A percentile compares a stretch with the other conserved stretches of the same genome.
These are phyloP conservation scores for Neogobius melanostomus DNA, from an alignment of 2,113 vertebrate genomes.

Conservation along the genomic window DNA sequence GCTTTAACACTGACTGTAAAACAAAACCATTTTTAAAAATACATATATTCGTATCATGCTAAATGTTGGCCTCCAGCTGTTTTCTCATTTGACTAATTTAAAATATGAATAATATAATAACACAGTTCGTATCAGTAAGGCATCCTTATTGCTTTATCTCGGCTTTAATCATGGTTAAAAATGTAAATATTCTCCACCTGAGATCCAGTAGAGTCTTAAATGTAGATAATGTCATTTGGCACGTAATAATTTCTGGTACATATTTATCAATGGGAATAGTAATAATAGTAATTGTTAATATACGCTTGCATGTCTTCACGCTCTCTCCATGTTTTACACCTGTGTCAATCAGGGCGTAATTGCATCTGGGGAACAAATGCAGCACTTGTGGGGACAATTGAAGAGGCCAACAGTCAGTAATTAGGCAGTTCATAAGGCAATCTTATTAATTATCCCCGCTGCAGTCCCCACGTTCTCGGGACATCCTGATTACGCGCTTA, in stretches of 20 bases:
- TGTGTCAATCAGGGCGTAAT: conserved; percentile 66
- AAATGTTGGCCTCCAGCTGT: too few species aligned
- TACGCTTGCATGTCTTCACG: conserved; percentile 59
- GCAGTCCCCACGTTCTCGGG: conserved; percentile 59
- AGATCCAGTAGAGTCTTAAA: too few species aligned
- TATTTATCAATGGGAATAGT: conserved; percentile 70
- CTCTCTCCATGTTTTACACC: conserved; percentile 44
- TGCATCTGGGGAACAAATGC: conserved; percentile 72
- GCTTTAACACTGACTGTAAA: too few species aligned
- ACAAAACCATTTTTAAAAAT: too few species aligned
- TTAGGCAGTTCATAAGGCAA: conserved; percentile 80
- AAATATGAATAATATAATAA: too few species aligned
- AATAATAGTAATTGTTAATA: conserved; percentile 73
- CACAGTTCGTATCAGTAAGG: too few species aligned
- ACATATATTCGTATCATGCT: too few species aligned
- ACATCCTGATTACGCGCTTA: conserved; percentile 77
- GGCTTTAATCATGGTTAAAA: too few species aligned
- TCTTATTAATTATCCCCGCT: conserved; percentile 77
- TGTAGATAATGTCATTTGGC: too few species aligned
- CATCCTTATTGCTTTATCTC: too few species aligned
- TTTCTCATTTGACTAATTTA: too few species aligned
- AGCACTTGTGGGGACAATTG: conserved; percentile 71
- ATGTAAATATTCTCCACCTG: too few species aligned
- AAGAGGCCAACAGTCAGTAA: conserved; percentile 77
- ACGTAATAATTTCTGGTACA: conserved; percentile 2